Conservation (phyloP, 2,888 invertebrate species). For the Ennomos erosarius region DNA sequence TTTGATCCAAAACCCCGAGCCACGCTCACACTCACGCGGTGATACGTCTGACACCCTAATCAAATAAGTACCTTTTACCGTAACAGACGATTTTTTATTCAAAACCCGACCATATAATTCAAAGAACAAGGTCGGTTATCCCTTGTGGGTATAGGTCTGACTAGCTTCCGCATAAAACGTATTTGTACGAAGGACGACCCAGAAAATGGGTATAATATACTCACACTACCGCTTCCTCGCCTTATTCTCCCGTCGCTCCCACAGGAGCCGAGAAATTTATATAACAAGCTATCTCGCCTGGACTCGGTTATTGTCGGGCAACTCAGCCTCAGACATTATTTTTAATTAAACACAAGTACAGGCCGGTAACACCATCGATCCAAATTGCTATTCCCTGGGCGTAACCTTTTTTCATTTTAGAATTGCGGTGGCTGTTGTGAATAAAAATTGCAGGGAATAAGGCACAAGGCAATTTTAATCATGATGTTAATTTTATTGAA, state of each 20-base stretch:
- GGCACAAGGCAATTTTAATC: conserved; percentile 16
- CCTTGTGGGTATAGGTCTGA: conserved; percentile 53
- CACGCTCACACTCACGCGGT: conserved; percentile 81
- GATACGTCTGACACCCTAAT: conserved; percentile 85
- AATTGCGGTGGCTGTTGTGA: conserved; percentile 27
- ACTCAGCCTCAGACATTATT: conserved; percentile 80
- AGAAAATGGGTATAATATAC: conserved; percentile 86
- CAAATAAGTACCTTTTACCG: conserved; percentile 85
- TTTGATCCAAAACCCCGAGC: conserved; percentile 82
- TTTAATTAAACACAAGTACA: conserved; percentile 81
- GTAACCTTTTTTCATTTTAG: conserved; percentile 27
- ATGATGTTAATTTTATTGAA: too few relatives aligned
- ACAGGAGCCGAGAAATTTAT: conserved; percentile 83
- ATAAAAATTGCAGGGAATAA: conserved; percentile 35
- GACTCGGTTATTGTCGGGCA: conserved; percentile 81
- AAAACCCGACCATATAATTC: conserved; percentile 50
- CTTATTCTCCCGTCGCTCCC: conserved; percentile 79
- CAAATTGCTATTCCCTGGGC: conserved; percentile 57
- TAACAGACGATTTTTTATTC: conserved; percentile 47
- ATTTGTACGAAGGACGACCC: conserved; percentile 86
- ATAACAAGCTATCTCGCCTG: conserved; percentile 83
- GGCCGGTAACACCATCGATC: conserved; percentile 63
- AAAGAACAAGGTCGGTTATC: conserved; percentile 57
- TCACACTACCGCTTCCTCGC: conserved; percentile 82
- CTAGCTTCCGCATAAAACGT: conserved; percentile 85